These are phyloP conservation scores for Sparidentex hasta DNA, from an alignment of 2,797 vertebrate species.

Conservation along the genomic window DNA sequence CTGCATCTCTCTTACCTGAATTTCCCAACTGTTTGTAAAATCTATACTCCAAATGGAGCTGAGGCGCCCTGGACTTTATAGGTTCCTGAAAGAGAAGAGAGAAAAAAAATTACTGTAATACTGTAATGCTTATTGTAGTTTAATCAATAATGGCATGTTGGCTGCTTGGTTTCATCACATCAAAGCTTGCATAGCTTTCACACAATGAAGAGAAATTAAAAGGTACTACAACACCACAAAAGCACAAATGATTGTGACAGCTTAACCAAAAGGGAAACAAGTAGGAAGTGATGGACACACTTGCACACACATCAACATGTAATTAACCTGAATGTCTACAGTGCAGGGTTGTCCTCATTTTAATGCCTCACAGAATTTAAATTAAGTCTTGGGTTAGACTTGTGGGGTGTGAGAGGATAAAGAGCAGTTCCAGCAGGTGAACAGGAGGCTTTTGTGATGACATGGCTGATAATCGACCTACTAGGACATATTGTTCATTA, in stretches of 20 bases:
- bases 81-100: conserved; percentile 90
- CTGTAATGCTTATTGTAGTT: not conserved
- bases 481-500: conserved; percentile 68
- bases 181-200: not conserved
- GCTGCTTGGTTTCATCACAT: not conserved
- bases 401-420: conserved; percentile 61
- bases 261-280: not conserved
- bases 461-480: conserved; percentile 63
- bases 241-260: not conserved
- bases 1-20: conserved; percentile 87
- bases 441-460: conserved; percentile 67
- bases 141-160: not conserved
- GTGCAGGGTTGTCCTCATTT: conserved; percentile 30
- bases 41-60: conserved; percentile 98
- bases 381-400: conserved; percentile 51
- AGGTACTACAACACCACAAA: not conserved
- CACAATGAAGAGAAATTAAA: not conserved
- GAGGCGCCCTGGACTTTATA: conserved; percentile 97
- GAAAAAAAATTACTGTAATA: conserved; percentile 8
- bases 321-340: conserved; percentile 39
- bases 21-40: conserved; percentile 99
- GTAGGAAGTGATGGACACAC: conserved; percentile 8
- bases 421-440: conserved; percentile 66
- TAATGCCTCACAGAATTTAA: conserved; percentile 38
- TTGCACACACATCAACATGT: not conserved